A percentile compares a stretch with the other conserved stretches of the same genome.
These are phyloP conservation scores for Ceratosolen fusciceps DNA, from an alignment of 1,140 invertebrate genomes.

Conservation along the genomic window DNA sequence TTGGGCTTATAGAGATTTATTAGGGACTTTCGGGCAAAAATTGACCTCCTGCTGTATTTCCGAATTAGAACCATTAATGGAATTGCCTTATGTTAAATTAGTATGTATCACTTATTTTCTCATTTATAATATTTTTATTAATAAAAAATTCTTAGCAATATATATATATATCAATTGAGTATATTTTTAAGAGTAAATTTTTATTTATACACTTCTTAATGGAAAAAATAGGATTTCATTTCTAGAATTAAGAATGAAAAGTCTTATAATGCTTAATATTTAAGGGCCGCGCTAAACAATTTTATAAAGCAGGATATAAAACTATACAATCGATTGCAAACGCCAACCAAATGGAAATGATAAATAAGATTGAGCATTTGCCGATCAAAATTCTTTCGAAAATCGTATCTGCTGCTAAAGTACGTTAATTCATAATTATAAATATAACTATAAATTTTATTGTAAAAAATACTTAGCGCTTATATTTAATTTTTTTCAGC, in stretches of 20 bases:
- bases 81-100: slow-evolving; percentile 87
- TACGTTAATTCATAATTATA: slow-evolving; percentile 63
- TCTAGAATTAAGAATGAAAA: slow-evolving; percentile 23
- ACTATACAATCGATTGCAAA: slow-evolving; percentile 83
- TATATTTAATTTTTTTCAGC: slow-evolving; percentile 72
- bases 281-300: slow-evolving; percentile 85
- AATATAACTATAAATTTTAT: slow-evolving; percentile 20
- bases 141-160: no score
- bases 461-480: slow-evolving; percentile 25
- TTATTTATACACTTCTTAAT: not conserved
- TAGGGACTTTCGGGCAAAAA: slow-evolving; percentile 79
- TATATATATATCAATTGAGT: no score
- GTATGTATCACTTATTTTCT: slow-evolving; percentile 66
- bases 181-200: slow-evolving; percentile 19
- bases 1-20: slow-evolving; percentile 84
- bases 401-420: slow-evolving; percentile 88
- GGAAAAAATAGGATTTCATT: slow-evolving; percentile 25
- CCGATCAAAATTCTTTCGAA: slow-evolving; percentile 79
- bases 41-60: slow-evolving; percentile 80
- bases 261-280: slow-evolving; percentile 52
- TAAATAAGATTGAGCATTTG: slow-evolving; percentile 79
- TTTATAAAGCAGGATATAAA: slow-evolving; percentile 86
- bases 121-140: not conserved
- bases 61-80: slow-evolving; percentile 86
- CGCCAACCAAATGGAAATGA: slow-evolving; percentile 76